These are phyloP conservation scores for Argentina silus DNA, from an alignment of 2,797 vertebrate species.

Conservation along the genomic window DNA sequence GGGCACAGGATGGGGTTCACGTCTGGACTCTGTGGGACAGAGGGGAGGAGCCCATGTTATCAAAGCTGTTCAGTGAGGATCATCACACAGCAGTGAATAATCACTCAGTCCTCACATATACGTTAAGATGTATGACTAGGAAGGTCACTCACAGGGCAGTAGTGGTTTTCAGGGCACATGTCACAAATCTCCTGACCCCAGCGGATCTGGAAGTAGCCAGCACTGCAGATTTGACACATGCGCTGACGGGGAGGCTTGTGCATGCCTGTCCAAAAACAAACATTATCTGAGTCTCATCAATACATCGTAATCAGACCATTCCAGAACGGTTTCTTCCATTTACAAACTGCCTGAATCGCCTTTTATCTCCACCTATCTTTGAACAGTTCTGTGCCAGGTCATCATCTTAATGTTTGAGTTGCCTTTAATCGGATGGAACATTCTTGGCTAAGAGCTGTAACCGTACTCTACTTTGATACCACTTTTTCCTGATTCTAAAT, in stretches of 20 bases:
- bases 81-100: not conserved
- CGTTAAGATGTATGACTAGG: not conserved
- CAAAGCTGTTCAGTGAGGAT: slow-evolving; percentile 2
- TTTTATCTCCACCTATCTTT: not conserved
- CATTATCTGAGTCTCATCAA: not conserved
- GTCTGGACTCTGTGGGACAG: slow-evolving; percentile 82
- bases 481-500: too few relatives aligned
- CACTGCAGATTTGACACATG: slow-evolving; percentile 81
- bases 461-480: not conserved
- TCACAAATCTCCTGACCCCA: slow-evolving; percentile 83
- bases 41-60: slow-evolving; percentile 9
- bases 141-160: slow-evolving; percentile 85
- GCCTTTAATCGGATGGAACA: not conserved
- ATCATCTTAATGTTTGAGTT: not conserved
- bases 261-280: slow-evolving; percentile 76
- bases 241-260: slow-evolving; percentile 77
- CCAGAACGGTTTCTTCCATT: not conserved
- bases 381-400: not conserved
- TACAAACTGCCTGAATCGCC: not conserved
- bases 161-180: slow-evolving; percentile 87
- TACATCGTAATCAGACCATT: not conserved
- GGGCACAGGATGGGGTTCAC: slow-evolving; percentile 85
- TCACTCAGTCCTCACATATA: too few relatives aligned
- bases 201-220: slow-evolving; percentile 82
- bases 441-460: not conserved